Evolutionary conservation across 2,797 vertebrate genomes (phyloP), one percentile per base, ranked within the genome.

Genomic region (Sebastes itinus): DNA sequence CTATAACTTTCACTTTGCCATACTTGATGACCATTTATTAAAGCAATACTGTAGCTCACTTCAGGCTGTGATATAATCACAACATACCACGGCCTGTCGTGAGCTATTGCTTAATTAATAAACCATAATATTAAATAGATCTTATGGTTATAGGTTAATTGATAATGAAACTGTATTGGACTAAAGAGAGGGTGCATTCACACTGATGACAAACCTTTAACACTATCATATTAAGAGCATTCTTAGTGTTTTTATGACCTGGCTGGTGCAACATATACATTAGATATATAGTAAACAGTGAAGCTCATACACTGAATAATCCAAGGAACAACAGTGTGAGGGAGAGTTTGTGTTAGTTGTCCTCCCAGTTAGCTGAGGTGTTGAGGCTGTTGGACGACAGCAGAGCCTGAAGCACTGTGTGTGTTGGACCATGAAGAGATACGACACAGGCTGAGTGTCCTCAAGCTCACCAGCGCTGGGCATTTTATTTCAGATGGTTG

Each of bases 401-500:
- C 42, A n/a, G 11, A 56, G 56, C 56, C 32, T 1, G 12, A 72
- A 78, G 27, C 42, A 2, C 6, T 8, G 7, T 54, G 65, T 75
- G 61, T 72, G 61, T 52, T 74, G 25, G 30, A 64, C 58, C 46
- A 16, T 61, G 59, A 59, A 54, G 64, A 77, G 30, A 66, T 25
- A 38, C 12, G 58, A 80, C 67, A 74, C 75, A 72, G 60, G 20
- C 49, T 60, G 10, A 66, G 62, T 27, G 65, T 55, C 28, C 7
- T 62, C 46, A 16, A 42, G 16, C 72, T 49, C 59, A 56, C 7
- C 25, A 60, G 75, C 2, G 5, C 25, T n/a, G n/a, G 22, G 63
- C 35, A 63, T 56, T 60, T 74, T 35, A 8, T 71, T 69, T 32
- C 49, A 76, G 60, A 75, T 27, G 60, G 64, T 14, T 79, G 77